Evolutionary conservation across 64 coral and sea anemone genomes (phyloP), one percentile per base, ranked within the genome.

Genomic region (Stichodactyla mertensii): DNA sequence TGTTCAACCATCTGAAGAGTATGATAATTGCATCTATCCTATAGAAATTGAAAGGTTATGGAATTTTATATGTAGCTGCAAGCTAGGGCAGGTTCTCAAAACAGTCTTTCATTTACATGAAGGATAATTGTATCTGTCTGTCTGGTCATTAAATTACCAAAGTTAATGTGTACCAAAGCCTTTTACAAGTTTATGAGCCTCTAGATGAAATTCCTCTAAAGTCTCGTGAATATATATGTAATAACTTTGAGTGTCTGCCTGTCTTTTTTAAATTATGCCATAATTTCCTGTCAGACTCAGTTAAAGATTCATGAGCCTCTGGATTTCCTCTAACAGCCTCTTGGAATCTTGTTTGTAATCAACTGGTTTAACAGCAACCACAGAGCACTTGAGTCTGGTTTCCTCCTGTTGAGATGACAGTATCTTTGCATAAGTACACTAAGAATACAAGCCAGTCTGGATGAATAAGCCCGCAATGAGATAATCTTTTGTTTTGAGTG

Each of bases 331-430:
- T 12, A 92, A 78, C 86, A 98, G 71, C 51, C 96, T 87, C 15
- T 51, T 89, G 61, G 87, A 89, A 19, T 98, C 96, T 45, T 98
- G 90, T 55, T 82, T 87, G 84, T 71, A 94, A 85, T 98, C 93
- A 16, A 98, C 26, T 55, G 96, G 87, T 86, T 90, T 71, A 16
- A 89, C 96, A 24, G 53, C 26, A 52, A 89, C 45, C 23, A 77
- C 77, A 15, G 96, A 87, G 77, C 96, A 98, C 54, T 98, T 98
- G 22, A 98, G 80, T 8, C 96, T 87, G 16, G 89, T 82, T 79
- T 98, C 96, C 57, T 98, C 96, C 96, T 98, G 27, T 13, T 61
- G 56, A 18, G 10, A 31, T 45, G 36, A 45, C 36, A 45, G 36
- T 45, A 45, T 45, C 36, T 45, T 45, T 45, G 36, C 36, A 45